Base-by-base conservation (phyloP, 2,113 vertebrate genomes). In the Chionodraco myersi region DNA sequence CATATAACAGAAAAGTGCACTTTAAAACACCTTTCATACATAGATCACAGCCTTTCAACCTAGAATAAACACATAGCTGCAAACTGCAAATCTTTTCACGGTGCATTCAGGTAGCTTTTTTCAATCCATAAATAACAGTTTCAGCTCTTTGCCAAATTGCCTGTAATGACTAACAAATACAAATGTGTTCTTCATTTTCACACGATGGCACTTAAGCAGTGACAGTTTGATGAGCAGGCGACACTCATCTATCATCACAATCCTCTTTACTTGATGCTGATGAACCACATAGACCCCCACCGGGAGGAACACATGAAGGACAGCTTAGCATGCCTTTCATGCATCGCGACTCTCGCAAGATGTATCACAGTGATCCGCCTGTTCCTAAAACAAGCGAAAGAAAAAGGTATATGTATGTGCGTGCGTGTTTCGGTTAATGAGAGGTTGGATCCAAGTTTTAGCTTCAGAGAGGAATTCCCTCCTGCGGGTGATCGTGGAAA, bases 241-340 rank as follows among this genome's bases (percentile, higher is more conserved):
- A 75, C 6, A 62, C 71, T 90, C 58, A 18, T 74, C 73, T 68
- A 60, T 80, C 81, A 63, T 73, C 68, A 0, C 56, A 62, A 26
- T 47, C 80, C 11, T 70, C 79, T 70, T 63, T 12, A 62, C 57
- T 64, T 23, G 82, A 69, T 62, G 68, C 36, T 30, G 66, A 57
- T 72, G 61, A 87, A 79, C 77, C 77, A 69, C 80, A 60, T 45
- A 82, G 82, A 80, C 84, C 89, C 91, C 89, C 92, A 75, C 23
- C 48, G 90, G 89, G 91, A 95, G 72, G 83, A 57, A 79, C 90
- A 94, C 71, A 71, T 84, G 82, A 85, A 94, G 91, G 91, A 85
- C 90, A 86, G 84, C 85, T 91, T 89, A 89, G 78, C 88, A 87
- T 90, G 83, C 72, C 86, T 92, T 94, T 89, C 87, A 93, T 89